Evolutionary conservation across 2,113 vertebrate genomes (phyloP), one percentile per base, ranked within the genome.

Genomic region (Atrichornis clamosus): DNA sequence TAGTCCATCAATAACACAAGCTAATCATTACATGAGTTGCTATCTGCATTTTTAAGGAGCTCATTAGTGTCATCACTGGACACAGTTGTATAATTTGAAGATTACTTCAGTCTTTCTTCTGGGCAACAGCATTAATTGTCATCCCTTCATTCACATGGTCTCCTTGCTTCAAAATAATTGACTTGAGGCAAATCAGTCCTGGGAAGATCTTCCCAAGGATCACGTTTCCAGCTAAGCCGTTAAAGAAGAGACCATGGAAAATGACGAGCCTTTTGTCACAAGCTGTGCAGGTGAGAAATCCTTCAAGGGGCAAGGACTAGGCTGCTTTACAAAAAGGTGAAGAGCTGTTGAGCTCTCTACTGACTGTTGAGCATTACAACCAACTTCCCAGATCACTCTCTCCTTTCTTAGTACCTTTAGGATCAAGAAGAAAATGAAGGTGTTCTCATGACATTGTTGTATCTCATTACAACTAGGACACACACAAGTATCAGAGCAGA

Each of bases 11-110:
- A 87, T 78, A 85, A 69, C 49, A 91, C 39, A 80, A 90, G 22
- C 23, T 89, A 76, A 88, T 86, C 72, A 67, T 87, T 90, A 56
- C 59, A 52, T 85, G 63, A 90, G 30, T 62, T 85, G 30, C 65
- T 85, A 69, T 85, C 60, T 89, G 72, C 65, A 92, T 93, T 96
- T 96, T 89, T 92, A 93, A 86, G 87, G 59, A 91, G 55, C 50
- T 82, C 63, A 77, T 97, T 94, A 88, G 2, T 21, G 20, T 90
- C 85, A 73, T 63, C 55, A 47, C 26, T 47, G 91, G 67, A 42
- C 37, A 59, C 10, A 22, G 32, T 35, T 80, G 67, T 60, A 55
- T 83, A 94, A 82, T 95, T 84, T 85, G 63, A 94, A 91, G 52
- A 93, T 62, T 74, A 83, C 24, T 92, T 94, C 60, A 74, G 46